Percentiles rank a stretch among this genome's conserved stretches.
These are phyloP conservation scores for Drosophila kanapiae DNA, from an alignment of 1,140 invertebrate genomes.

Conservation along the genomic window DNA sequence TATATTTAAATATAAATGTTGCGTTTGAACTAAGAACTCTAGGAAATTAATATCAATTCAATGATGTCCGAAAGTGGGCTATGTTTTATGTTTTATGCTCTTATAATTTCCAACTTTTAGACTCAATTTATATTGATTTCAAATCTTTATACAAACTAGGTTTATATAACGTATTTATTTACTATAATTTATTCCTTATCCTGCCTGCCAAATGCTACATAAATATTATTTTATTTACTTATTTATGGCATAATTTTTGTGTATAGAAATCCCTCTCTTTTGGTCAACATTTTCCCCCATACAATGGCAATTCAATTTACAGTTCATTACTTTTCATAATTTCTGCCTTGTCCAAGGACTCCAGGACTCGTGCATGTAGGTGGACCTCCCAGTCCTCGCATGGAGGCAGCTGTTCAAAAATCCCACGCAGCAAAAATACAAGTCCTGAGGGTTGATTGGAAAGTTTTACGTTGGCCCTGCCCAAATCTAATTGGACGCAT, in stretches of 20 bases:
- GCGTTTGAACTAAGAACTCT: too few relatives aligned
- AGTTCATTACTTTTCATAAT: constrained; percentile 77
- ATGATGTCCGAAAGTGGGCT: too few relatives aligned
- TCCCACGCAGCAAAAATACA: constrained; percentile 56
- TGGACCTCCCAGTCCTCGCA: not conserved
- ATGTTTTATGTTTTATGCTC: too few relatives aligned
- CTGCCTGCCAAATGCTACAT: not conserved
- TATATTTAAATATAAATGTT: not conserved
- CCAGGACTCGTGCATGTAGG: constrained; percentile 9
- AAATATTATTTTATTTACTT: constrained; percentile 8
- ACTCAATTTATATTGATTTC: not conserved
- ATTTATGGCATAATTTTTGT: constrained; percentile 1
- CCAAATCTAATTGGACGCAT: constrained; percentile 70
- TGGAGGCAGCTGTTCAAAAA: constrained; percentile 67
- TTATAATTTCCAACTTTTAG: too few relatives aligned
- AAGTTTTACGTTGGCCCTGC: constrained; percentile 21
- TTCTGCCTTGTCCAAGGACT: constrained; percentile 32
- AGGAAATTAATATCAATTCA: too few relatives aligned
- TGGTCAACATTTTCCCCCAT: not conserved
- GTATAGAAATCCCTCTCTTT: not conserved
- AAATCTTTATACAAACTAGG: not conserved
- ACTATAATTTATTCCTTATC: not conserved
- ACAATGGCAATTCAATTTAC: constrained; percentile 62
- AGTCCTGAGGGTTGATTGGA: constrained; percentile 39
- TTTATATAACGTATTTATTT: not conserved